phyloP scores from a whole-genome alignment of 2,888 invertebrate species.

The Calameuta idolon region DNA sequence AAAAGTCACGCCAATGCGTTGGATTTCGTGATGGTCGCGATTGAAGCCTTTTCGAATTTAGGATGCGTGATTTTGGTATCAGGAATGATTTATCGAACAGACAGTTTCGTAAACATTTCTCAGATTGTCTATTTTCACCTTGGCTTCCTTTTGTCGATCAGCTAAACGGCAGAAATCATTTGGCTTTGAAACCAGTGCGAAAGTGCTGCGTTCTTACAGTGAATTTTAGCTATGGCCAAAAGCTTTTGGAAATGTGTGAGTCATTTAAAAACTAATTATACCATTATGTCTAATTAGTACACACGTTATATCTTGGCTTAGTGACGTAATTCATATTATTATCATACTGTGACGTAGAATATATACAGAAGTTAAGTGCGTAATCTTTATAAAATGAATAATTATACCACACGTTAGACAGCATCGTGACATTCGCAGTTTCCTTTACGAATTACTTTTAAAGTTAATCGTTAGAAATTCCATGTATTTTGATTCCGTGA shows the following conservation, averaged over 20 bases:
- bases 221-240: conserved; percentile 24
- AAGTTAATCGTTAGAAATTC: not conserved
- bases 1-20: not conserved
- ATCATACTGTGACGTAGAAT: not conserved
- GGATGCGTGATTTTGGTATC: not conserved
- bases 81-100: not conserved
- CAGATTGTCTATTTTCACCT: not conserved
- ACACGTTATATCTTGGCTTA: not conserved
- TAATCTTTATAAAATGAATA: too few species aligned
- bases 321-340: not conserved
- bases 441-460: not conserved
- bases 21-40: not conserved
- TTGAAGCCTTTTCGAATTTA: not conserved
- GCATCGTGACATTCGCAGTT: too few species aligned
- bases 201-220: not conserved
- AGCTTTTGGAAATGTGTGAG: conserved; percentile 39
- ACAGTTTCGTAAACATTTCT: not conserved
- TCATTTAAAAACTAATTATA: not conserved
- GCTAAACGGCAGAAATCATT: not conserved
- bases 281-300: not conserved
- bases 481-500: not conserved
- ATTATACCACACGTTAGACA: too few species aligned
- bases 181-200: not conserved
- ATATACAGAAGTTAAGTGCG: not conserved
- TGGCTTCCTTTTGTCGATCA: not conserved